phyloP scores from a whole-genome alignment of 2,113 vertebrate species.

The Laticauda colubrina region DNA sequence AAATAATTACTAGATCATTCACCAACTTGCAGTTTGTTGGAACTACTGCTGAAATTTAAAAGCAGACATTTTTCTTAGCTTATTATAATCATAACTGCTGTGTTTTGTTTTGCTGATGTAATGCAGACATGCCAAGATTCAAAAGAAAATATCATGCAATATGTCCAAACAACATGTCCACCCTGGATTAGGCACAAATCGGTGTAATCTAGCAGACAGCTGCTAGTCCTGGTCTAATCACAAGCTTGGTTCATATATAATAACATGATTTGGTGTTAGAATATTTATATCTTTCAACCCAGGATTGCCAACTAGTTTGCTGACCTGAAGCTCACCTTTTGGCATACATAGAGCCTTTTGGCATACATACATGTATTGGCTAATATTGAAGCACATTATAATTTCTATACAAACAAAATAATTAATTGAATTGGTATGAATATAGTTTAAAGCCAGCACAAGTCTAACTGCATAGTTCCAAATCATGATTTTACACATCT shows the following conservation, averaged over 20 bases:
- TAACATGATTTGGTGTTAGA: neutral
- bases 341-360: neutral
- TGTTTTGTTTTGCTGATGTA: slow-evolving; percentile 79
- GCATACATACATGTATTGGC: neutral
- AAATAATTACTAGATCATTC: neutral
- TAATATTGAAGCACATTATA: neutral
- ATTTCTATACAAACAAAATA: neutral
- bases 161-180: slow-evolving; percentile 68
- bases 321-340: neutral
- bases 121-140: slow-evolving; percentile 77
- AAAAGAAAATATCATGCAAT: slow-evolving; percentile 75
- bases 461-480: neutral
- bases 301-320: neutral
- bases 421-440: neutral
- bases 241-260: slow-evolving; percentile 16
- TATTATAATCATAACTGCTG: slow-evolving; percentile 53
- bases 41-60: neutral
- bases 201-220: slow-evolving; percentile 63
- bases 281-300: neutral
- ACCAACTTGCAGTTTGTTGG: neutral
- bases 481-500: neutral
- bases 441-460: neutral
- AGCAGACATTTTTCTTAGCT: neutral
- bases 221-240: slow-evolving; percentile 36
- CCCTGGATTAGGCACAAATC: slow-evolving; percentile 82